phyloP scores from a whole-genome alignment of 1,140 invertebrate species.

The Nephotettix cincticeps region DNA sequence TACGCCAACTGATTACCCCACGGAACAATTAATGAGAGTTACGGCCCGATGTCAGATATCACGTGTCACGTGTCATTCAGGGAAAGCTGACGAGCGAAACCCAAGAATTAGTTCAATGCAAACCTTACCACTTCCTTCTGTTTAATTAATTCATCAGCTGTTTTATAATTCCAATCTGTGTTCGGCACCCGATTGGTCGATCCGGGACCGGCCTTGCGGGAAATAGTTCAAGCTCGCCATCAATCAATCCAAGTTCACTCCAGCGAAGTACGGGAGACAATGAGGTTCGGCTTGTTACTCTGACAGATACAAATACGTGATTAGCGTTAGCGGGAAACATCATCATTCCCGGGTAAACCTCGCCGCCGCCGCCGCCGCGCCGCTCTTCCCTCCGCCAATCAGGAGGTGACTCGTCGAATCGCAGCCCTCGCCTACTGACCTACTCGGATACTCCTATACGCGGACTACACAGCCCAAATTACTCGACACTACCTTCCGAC shows the following conservation, averaged over 20 bases:
- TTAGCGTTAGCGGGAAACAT: not conserved
- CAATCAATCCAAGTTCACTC: slow-evolving; percentile 8
- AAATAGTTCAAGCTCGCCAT: slow-evolving; percentile 20
- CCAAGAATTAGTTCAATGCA: not conserved
- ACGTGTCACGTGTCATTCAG: not conserved
- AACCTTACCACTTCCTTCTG: slow-evolving; percentile 5
- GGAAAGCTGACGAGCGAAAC: slow-evolving; percentile 1
- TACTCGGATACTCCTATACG: not conserved
- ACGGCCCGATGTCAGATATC: not conserved
- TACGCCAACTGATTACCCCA: no score
- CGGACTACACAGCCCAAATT: not conserved
- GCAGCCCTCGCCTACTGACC: not conserved
- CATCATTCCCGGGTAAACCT: slow-evolving; percentile 1
- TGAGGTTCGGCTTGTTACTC: not conserved
- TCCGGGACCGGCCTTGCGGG: not conserved
- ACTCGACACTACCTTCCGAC: not conserved
- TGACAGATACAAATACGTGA: slow-evolving; percentile 5
- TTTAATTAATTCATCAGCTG: slow-evolving; percentile 1
- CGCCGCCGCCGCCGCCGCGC: not conserved
- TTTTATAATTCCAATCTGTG: not conserved
- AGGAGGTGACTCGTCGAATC: slow-evolving; percentile 17
- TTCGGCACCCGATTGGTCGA: no score
- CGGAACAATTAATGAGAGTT: not conserved
- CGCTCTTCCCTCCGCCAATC: not conserved
- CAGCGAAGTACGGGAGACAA: not conserved